Base-by-base conservation (phyloP, 2,888 invertebrate species). In the Ophion obscuratus region DNA sequence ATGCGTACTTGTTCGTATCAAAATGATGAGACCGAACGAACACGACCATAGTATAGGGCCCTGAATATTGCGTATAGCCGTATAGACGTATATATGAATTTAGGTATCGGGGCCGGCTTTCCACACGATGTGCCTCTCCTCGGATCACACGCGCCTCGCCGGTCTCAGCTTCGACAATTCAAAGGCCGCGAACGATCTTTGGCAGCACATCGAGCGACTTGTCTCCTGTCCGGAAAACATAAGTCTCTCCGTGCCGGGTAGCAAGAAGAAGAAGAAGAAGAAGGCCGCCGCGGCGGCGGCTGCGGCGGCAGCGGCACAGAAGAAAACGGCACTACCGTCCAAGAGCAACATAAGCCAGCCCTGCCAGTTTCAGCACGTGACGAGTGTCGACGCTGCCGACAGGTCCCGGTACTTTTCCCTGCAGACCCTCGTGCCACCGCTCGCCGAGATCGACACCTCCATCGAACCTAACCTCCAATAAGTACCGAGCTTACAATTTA, bases 331-430 rank as follows among this genome's bases (percentile, higher is more conserved):
- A 66, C 94, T 97, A 85, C 97, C 97, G 27, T 96, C 96, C 73
- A 98, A 98, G 93, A 96, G 96, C 84, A 97, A 97, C 93, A 98
- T 98, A 89, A 97, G 97, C 70, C 96, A 96, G 92, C 98, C 98
- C 1, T 97, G 97, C 92, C 97, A 97, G 92, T 98, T 98, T 94
- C 97, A 97, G 90, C 97, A 98, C 93, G 96, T 98, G 87, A 97
- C 97, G 75, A 97, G 96, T 90, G 96, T 97, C 67, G 97, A 97
- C 86, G 95, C 95, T 61, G 95, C 95, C 81, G 97, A 97, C 91
- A 95, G 95, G 86, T 95, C 95, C 78, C 95, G 96, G 86, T 96
- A 96, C 89, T 96, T 95, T 92, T 96, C 97, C 62, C 95, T 97
- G 90, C 96, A 96, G 92, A 96, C 96, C 36, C 95, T 96, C 89